Evolutionary conservation across 2,888 invertebrate species (phyloP).

Genomic region (Ethmia dodecea): DNA sequence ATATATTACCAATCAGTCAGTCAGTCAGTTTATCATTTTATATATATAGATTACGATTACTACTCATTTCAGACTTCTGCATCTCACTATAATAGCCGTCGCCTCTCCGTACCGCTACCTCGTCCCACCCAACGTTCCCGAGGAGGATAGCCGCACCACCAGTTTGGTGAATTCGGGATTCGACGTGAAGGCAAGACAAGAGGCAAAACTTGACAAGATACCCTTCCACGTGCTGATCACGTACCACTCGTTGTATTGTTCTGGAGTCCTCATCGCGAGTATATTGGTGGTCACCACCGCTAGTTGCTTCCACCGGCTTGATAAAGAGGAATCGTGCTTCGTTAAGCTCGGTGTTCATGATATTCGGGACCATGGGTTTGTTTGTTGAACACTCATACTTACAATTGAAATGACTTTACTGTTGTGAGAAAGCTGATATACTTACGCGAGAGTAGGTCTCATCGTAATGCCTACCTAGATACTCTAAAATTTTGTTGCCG

Average conservation of each 20-base stretch:
- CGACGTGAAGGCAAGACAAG: not conserved
- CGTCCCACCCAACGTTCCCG: no score
- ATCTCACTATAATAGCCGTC: not conserved
- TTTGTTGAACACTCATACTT: no score
- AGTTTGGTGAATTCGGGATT: no score
- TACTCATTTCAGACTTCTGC: not conserved
- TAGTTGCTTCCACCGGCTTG: constrained; percentile 32
- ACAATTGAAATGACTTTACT: no score
- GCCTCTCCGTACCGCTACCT: not conserved
- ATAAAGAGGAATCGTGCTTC: constrained; percentile 17
- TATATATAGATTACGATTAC: not conserved
- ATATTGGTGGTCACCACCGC: constrained; percentile 48
- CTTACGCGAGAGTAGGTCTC: no score
- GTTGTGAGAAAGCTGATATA: no score
- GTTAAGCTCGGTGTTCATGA: constrained; percentile 47
- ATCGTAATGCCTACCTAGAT: no score
- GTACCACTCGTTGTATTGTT: constrained; percentile 46
- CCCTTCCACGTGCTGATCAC: constrained; percentile 52
- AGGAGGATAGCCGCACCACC: not conserved
- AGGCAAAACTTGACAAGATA: not conserved
- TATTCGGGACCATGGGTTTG: constrained; percentile 17
- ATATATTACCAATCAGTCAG: no score
- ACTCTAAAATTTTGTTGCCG: no score
- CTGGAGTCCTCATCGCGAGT: constrained; percentile 49
- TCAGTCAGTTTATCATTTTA: no score